A percentile compares a stretch with the other conserved stretches of the same genome.
Conservation (phyloP, 2,888 invertebrate genomes). For the Harpalus rubripes region DNA sequence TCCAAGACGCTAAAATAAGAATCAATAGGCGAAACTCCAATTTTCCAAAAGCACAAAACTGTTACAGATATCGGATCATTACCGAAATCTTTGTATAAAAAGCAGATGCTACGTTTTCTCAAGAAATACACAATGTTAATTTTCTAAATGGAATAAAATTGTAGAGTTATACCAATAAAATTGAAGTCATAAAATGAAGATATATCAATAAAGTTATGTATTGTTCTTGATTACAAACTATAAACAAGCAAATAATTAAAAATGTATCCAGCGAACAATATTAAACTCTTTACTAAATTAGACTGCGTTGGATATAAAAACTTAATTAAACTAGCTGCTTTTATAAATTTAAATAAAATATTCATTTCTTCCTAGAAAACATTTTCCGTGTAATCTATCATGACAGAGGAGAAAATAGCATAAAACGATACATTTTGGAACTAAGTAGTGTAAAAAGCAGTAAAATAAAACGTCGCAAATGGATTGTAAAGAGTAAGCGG, state of each 20-base stretch:
- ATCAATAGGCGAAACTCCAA: too few relatives aligned
- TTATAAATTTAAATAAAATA: background rate
- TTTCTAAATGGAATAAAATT: conserved; percentile 1
- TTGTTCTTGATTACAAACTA: conserved; percentile 21
- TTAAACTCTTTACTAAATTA: conserved; percentile 14
- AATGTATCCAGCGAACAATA: conserved; percentile 3
- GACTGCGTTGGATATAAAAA: background rate
- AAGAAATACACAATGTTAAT: background rate
- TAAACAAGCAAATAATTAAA: conserved; percentile 30
- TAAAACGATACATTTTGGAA: conserved; percentile 47
- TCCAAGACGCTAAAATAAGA: too few relatives aligned
- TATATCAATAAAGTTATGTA: conserved; percentile 24
- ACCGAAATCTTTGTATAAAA: too few relatives aligned
- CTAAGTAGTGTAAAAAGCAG: conserved; percentile 43
- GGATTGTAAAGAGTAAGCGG: conserved; percentile 54
- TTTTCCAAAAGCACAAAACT: too few relatives aligned
- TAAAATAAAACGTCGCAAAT: conserved; percentile 53
- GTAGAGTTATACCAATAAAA: conserved; percentile 1
- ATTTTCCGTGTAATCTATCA: background rate
- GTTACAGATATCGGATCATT: too few relatives aligned
- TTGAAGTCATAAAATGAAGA: conserved; percentile 16
- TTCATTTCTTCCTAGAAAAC: too few relatives aligned
- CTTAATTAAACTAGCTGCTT: conserved; percentile 13
- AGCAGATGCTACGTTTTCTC: conserved; percentile 3
- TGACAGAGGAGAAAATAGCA: background rate